Evolutionary conservation across 1,140 invertebrate genomes (phyloP).

Genomic region (Caerostris extrusa): DNA sequence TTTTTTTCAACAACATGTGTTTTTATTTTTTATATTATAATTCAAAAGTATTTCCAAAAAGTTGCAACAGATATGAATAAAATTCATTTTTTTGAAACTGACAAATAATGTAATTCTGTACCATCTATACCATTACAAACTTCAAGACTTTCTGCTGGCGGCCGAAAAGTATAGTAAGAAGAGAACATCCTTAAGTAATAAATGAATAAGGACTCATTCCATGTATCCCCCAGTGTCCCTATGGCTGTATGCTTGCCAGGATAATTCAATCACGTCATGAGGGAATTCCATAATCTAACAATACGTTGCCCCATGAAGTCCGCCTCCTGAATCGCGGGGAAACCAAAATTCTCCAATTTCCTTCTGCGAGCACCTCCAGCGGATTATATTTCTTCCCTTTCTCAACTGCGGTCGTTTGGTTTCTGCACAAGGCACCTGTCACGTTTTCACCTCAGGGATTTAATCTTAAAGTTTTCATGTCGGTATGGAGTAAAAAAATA

Average conservation of each 20-base stretch:
- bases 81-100: no score
- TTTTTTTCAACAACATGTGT: no score
- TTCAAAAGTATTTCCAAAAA: no score
- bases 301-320: not conserved
- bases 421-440: not conserved
- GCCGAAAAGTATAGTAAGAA: not conserved
- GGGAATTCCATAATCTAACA: conserved; percentile 6
- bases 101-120: no score
- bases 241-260: not conserved
- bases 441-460: not conserved
- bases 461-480: not conserved
- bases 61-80: no score
- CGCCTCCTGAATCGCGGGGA: not conserved
- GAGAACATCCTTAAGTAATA: not conserved
- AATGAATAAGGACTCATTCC: conserved; percentile 16
- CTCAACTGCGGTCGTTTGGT: no score
- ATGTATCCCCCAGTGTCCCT: not conserved
- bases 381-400: no score
- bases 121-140: no score
- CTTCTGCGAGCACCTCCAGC: not conserved
- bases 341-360: not conserved
- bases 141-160: no score
- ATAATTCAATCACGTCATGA: not conserved
- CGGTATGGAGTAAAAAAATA: no score
- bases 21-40: no score